Base-by-base conservation (phyloP, 1,140 invertebrate species). In the Idris sp. region DNA sequence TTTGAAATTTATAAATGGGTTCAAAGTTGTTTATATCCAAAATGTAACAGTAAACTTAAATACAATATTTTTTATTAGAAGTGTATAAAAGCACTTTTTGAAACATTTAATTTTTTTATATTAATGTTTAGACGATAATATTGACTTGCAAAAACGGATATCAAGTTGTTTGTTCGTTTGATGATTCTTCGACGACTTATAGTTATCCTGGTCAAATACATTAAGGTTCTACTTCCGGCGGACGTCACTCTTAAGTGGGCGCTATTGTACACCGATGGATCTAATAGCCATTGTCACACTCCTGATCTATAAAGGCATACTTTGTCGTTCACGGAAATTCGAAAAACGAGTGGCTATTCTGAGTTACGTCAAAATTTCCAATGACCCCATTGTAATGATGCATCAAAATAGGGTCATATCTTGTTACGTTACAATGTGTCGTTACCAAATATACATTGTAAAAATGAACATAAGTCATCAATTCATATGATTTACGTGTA, bases 121-220 rank as follows among this genome's bases (percentile, higher is more conserved):
- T 35, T 38, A 7, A 64, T 64, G 46, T 33, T 65, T 40, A 26
- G 14, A 2, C 8, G 31, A 38, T 28, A 9, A 51, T 30, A 46
- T 58, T 61, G 56, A 64, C 56, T 62, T 54, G 54, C 25, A 25
- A 51, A 67, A 77, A 48, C 46, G 46, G 44, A 71, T 78, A 78
- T 78, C 67, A 53, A 73, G 43, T 78, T 69, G 26, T 41, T 5
- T 5, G 5, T 26, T 31, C 13, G 35, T 40, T 48, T 48, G 67
- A 64, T 64, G 61, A 68, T 62, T 78, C 58, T 38, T 40, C 30
- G 71, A 35, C 53, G 48, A 58, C 51, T 40, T 28, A n/a, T n/a
- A 65, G 38, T 65, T 54, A 43, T 77, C 78, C 74, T 78, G 76
- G 77, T 79, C 83, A 84, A 84, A 84, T 82, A 84, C 83, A 84